Base-by-base conservation (phyloP, 2,888 invertebrate genomes). In the Tenthredo scrophulariae region DNA sequence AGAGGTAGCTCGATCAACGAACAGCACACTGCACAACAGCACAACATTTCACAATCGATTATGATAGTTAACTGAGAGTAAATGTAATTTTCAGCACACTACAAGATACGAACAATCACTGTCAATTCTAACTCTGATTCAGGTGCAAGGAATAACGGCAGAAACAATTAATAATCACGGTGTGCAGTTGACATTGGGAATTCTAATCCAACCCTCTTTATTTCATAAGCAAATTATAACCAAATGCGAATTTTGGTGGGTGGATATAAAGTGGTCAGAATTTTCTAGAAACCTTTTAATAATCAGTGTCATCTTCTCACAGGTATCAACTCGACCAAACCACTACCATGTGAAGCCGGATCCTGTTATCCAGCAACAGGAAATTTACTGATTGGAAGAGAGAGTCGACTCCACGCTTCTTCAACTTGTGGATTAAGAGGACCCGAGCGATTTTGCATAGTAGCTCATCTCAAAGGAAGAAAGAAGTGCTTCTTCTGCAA, bases 291-390 rank as follows among this genome's bases (percentile, higher is more conserved):
- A 62, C n/a, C 7, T 80, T n/a, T 15, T 22, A 6, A 18, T 54
- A 7, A 54, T 33, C 18, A 29, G 1, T 29, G 1, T 18, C 2
- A 6, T 54, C 7, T 9, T 70, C n/a, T 33, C 67, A n/a, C n/a
- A 83, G 83, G 67, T 46, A 26, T 46, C n/a, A 15, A 46, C 26
- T 29, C 94, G 26, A 94, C 95, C 84, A 94, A 95, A 89, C 95
- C 96, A 87, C 97, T 97, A 92, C 97, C 98, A 7, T 99, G 99
- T 94, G 98, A 98, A 91, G 97, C 97, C 91, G 97, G 98, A 91
- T 98, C 98, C 22, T 99, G 99, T 94, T 99, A 99, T 93, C 99
- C 99, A 1, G 99, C 98, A 77, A 99, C 99, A n/a, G 99, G 99
- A 84, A 99, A 99, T 94, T 95, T 99, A 84, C 95, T 99, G 87